phyloP scores from a whole-genome alignment of 2,888 invertebrate species.

The Xestia xanthographa region DNA sequence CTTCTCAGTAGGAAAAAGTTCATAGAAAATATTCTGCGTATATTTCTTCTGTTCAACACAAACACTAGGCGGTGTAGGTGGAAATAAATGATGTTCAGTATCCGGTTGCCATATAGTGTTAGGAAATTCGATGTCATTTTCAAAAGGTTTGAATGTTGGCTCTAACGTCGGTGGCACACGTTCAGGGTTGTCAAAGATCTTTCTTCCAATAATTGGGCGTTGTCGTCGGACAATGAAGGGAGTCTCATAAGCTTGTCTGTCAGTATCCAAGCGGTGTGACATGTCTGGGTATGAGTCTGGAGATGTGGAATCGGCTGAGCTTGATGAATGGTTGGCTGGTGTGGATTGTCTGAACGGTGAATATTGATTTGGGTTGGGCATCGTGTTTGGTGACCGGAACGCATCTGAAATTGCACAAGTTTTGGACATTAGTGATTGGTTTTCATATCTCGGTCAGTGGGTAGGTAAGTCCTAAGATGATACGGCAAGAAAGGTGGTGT shows the following conservation, averaged over 20 bases:
- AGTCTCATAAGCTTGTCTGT: slow-evolving; percentile 56
- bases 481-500: too few relatives aligned
- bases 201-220: slow-evolving; percentile 82
- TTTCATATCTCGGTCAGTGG: not conserved
- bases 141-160: slow-evolving; percentile 49
- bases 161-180: slow-evolving; percentile 49
- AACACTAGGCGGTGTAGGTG: slow-evolving; percentile 69
- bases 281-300: slow-evolving; percentile 82
- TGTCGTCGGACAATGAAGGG: slow-evolving; percentile 68
- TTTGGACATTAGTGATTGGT: slow-evolving; percentile 7
- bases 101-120: slow-evolving; percentile 61
- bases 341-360: slow-evolving; percentile 72
- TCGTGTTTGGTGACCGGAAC: slow-evolving; percentile 61
- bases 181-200: slow-evolving; percentile 73
- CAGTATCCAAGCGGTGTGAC: slow-evolving; percentile 46
- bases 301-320: slow-evolving; percentile 84
- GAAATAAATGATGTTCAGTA: slow-evolving; percentile 46
- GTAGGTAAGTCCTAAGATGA: not conserved
- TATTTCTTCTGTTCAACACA: slow-evolving; percentile 47
- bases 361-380: slow-evolving; percentile 21
- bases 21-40: slow-evolving; percentile 69
- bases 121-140: slow-evolving; percentile 44
- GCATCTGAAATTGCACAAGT: slow-evolving; percentile 70
- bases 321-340: slow-evolving; percentile 78
- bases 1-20: slow-evolving; percentile 80